Conservation (phyloP, 2,888 invertebrate genomes). For the Andrena flavipes region DNA sequence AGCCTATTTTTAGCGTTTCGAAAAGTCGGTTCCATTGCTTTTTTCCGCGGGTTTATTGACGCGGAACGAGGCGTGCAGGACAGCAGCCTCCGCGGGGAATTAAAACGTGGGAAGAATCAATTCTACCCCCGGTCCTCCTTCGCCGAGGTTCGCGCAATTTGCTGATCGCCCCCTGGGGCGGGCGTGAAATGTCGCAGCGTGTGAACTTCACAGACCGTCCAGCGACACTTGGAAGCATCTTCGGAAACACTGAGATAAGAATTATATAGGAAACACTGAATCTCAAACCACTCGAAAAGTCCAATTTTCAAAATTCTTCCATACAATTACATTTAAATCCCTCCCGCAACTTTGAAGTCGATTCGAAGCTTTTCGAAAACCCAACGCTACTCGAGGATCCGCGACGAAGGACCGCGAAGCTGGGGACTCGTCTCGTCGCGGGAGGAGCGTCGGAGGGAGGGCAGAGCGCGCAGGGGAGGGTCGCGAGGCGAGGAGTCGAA, state of each 20-base stretch:
- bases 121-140: constrained; percentile 39
- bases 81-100: constrained; percentile 53
- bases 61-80: constrained; percentile 48
- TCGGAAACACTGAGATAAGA: not conserved
- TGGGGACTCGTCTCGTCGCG: not conserved
- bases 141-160: constrained; percentile 56
- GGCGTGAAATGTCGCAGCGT: constrained; percentile 45
- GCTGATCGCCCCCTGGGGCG: constrained; percentile 52
- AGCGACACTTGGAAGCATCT: not conserved
- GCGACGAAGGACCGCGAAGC: not conserved
- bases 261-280: too few species aligned
- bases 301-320: not conserved
- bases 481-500: not conserved
- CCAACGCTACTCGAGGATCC: not conserved
- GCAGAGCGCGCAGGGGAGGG: not conserved
- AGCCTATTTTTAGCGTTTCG: constrained; percentile 43
- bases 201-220: constrained; percentile 10
- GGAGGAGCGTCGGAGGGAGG: not conserved
- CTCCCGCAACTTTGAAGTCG: not conserved
- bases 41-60: constrained; percentile 58
- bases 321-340: not conserved
- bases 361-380: not conserved
- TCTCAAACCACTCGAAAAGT: too few species aligned
- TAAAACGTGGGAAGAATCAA: constrained; percentile 63
- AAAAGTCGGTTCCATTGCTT: constrained; percentile 51